Base-by-base conservation (phyloP, 2,888 invertebrate species). In the Notodonta ziczac region DNA sequence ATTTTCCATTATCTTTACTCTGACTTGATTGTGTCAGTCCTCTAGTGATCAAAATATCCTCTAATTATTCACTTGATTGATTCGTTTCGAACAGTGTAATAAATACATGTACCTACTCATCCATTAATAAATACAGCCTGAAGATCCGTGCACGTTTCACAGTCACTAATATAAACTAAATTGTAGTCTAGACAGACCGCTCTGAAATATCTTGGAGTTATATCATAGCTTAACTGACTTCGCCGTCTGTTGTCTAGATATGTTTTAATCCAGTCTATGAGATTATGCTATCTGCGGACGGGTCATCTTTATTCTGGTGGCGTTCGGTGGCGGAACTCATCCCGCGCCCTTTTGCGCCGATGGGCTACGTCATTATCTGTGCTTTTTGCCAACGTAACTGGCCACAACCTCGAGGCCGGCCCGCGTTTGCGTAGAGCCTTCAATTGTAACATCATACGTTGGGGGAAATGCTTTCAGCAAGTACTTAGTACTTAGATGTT, bases 361-460 rank as follows among this genome's bases (percentile, higher is more conserved):
- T 87, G 88, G 85, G 82, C 86, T 88, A 80, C 85, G 89, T 90
- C 91, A 91, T 93, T 93, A 93, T 90, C 91, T 90, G 89, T 88
- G 86, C 88, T 92, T 93, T 91, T 91, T 92, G 91, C 91, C 85
- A 77, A 89, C 85, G 88, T 89, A 88, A 87, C 88, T 83, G 85
- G 83, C 85, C 89, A 74, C 88, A 86, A 78, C 83, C 80, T 78
- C 81, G 72, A 73, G 80, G 82, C 80, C 81, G 81, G 80, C 80
- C 62, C 69, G 83, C 81, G 77, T 78, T 76, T 69, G 68, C 73
- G 68, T 72, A 77, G 73, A 77, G 78, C 77, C 76, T 80, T 67
- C 71, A 74, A 70, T 78, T 77, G 78, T 80, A 78, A 77, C 71
- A 73, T 70, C 69, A 69, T 67, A 70, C 65, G 62, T 61, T 67